Percentiles rank a stretch among this genome's conserved stretches.
These are phyloP conservation scores for Pelusios castaneus DNA, from an alignment of 2,113 vertebrate species.

Conservation along the genomic window DNA sequence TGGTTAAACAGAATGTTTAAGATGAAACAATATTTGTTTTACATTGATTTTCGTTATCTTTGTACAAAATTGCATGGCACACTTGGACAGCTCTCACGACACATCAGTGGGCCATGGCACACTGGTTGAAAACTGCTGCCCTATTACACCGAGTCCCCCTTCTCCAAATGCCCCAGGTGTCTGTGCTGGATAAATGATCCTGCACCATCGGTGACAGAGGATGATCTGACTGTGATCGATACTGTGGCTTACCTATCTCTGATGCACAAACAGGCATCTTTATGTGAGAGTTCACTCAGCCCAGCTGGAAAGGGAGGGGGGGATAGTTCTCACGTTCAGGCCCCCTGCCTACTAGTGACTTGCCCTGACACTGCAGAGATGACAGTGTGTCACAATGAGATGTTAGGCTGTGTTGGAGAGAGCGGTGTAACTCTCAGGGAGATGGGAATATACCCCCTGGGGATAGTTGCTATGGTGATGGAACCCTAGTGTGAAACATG, in stretches of 20 bases:
- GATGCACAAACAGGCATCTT: accelerated
- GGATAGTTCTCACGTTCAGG: accelerated
- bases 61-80: no score
- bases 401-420: neutral
- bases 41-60: no score
- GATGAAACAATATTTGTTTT: no score
- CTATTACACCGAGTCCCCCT: neutral
- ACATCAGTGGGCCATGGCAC: no score
- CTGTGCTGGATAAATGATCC: neutral
- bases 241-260: neutral
- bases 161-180: accelerated
- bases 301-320: accelerated
- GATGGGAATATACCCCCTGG: neutral
- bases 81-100: no score
- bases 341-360: neutral
- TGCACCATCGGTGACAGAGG: neutral
- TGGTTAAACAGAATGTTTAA: no score
- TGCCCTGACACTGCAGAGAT: neutral
- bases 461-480: neutral
- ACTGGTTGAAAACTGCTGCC: no score
- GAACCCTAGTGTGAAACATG: neutral
- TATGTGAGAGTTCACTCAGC: neutral
- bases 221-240: accelerated
- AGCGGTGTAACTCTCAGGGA: accelerated
- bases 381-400: neutral